Percentiles rank a stretch among this genome's conserved stretches.
phyloP scores from a whole-genome alignment of 2,113 vertebrate genomes.

The Phodopus roborovskii region DNA sequence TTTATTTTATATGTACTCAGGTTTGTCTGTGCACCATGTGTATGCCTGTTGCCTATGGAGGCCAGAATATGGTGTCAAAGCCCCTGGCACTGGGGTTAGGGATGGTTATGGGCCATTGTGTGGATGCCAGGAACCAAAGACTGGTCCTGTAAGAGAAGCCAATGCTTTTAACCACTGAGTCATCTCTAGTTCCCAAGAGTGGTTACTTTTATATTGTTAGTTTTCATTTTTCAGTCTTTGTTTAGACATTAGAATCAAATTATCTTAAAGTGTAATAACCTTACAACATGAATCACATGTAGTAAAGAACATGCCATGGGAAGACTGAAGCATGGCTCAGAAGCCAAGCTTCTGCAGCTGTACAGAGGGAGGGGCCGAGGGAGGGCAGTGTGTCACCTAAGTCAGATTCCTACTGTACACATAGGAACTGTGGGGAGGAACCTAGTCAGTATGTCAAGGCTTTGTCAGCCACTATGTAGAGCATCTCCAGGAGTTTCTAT shows the following conservation, averaged over 20 bases:
- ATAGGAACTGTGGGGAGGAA: not conserved
- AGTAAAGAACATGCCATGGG: not conserved
- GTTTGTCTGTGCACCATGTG: not conserved
- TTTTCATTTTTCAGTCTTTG: not conserved
- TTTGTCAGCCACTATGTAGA: not conserved
- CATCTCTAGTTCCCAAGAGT: not conserved
- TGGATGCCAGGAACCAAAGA: not conserved
- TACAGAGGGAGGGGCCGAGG: not conserved
- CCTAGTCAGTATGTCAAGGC: not conserved
- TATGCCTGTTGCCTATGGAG: not conserved
- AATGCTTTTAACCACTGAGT: not conserved
- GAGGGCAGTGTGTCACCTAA: not conserved
- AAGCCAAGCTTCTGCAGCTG: too few relatives aligned
- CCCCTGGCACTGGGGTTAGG: not conserved
- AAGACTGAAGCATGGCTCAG: not conserved
- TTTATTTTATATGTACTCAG: not conserved
- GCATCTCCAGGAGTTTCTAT: not conserved
- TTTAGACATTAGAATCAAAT: not conserved
- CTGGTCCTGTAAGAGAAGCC: not conserved
- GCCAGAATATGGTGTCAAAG: not conserved
- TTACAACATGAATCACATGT: not conserved
- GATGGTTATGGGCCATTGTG: not conserved
- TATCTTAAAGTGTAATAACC: not conserved
- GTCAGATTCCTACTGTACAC: conserved; percentile 7
- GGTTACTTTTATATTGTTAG: conserved; percentile 32